Conservation (phyloP, 2,888 invertebrate species). For the Bombyx huttoni region DNA sequence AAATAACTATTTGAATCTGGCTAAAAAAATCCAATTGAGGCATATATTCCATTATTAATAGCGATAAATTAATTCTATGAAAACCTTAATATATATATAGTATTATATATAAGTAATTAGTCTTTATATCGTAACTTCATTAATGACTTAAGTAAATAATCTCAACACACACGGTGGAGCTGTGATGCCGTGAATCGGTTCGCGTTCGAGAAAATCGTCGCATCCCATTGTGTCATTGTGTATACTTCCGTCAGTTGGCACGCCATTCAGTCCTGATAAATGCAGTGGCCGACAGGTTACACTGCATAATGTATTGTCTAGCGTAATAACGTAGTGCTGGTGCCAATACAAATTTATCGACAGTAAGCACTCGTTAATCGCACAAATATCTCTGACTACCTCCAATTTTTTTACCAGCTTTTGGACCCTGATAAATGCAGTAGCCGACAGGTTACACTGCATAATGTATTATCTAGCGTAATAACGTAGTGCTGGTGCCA, state of each 20-base stretch:
- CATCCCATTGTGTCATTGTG: conserved; percentile 25
- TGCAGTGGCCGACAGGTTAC: conserved; percentile 9
- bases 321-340: neutral
- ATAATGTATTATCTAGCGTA: neutral
- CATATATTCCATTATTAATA: too few relatives aligned
- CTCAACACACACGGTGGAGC: conserved; percentile 6
- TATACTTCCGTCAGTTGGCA: conserved; percentile 12
- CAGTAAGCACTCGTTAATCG: neutral
- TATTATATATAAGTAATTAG: too few relatives aligned
- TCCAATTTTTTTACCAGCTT: too few relatives aligned
- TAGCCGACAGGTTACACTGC: conserved; percentile 7
- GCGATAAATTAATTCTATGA: too few relatives aligned
- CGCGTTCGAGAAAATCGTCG: conserved; percentile 11
- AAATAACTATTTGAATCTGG: too few relatives aligned
- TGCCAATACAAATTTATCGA: neutral
- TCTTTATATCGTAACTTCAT: neutral
- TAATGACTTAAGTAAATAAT: conserved; percentile 8
- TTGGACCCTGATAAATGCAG: conserved; percentile 8
- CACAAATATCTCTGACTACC: neutral
- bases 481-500: neutral
- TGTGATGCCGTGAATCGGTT: conserved; percentile 11
- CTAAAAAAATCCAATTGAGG: too few relatives aligned
- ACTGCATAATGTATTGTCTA: neutral
- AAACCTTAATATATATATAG: too few relatives aligned
- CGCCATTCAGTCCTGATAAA: conserved; percentile 7